These are phyloP conservation scores for Zygaena filipendulae DNA, from an alignment of 2,888 invertebrate genomes.

Conservation along the genomic window DNA sequence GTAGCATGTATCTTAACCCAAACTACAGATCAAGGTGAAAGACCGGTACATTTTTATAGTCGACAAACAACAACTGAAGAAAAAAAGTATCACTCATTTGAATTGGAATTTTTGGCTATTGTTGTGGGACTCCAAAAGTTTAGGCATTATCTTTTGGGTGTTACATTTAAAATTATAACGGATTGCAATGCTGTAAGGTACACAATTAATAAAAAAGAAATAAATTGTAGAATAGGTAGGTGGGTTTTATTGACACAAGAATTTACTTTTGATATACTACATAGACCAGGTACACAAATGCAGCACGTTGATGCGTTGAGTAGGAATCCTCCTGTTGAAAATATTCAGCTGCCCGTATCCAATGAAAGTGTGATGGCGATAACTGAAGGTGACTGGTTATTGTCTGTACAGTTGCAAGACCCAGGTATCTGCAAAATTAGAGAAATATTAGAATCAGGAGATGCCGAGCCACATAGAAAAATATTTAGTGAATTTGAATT, in stretches of 20 bases:
- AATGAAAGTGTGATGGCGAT: conserved; percentile 9
- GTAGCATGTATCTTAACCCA: conserved; percentile 7
- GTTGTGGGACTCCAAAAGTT: conserved; percentile 9
- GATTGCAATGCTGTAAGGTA: conserved; percentile 11
- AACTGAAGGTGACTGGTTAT: conserved; percentile 15
- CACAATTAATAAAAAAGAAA: conserved; percentile 17
- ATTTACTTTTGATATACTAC: conserved; percentile 22
- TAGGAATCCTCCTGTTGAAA: conserved; percentile 10
- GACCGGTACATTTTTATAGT: conserved; percentile 4
- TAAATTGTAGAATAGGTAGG: conserved; percentile 21
- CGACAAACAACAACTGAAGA: conserved; percentile 5
- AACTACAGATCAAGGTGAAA: conserved; percentile 2
- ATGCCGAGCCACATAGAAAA: conserved; percentile 7
- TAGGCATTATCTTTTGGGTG: conserved; percentile 8
- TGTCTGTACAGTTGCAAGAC: conserved; percentile 14
- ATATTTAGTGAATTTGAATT: conserved; percentile 16
- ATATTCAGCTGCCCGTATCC: neutral
- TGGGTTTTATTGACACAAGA: conserved; percentile 26
- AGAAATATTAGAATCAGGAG: conserved; percentile 8
- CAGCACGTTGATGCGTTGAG: conserved; percentile 15
- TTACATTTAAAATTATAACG: conserved; percentile 9
- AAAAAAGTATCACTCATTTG: conserved; percentile 8
- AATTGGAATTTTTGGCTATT: conserved; percentile 7
- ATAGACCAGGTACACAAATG: conserved; percentile 16
- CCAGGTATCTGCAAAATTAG: conserved; percentile 4